phyloP scores from a whole-genome alignment of 1,140 invertebrate species.

The Caenorhabditis briggsae region DNA sequence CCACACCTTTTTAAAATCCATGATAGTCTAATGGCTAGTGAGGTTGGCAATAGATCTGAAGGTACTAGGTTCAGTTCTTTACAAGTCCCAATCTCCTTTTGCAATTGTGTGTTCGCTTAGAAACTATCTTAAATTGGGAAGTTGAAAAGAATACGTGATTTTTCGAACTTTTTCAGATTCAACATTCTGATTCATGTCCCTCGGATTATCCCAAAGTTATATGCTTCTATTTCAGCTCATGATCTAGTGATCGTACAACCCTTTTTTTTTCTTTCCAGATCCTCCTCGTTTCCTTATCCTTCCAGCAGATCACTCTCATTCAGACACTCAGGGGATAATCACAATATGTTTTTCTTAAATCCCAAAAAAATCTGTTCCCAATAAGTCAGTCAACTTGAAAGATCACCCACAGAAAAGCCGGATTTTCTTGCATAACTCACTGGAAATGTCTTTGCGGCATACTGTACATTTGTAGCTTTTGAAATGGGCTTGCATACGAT shows the following conservation, averaged over 20 bases:
- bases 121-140: no score
- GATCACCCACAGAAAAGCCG: background rate
- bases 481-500: slow-evolving; percentile 78
- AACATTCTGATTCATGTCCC: background rate
- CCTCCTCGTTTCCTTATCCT: background rate
- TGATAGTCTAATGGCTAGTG: no score
- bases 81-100: no score
- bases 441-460: slow-evolving; percentile 77
- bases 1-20: no score
- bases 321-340: background rate
- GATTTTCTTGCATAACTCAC: slow-evolving; percentile 69
- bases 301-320: background rate
- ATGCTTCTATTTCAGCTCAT: no score
- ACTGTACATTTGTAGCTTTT: slow-evolving; percentile 78
- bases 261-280: background rate
- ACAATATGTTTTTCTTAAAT: background rate
- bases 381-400: background rate
- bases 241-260: background rate
- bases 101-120: no score
- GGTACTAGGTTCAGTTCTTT: no score
- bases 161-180: background rate
- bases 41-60: no score
- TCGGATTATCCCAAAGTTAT: background rate
- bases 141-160: no score
- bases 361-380: background rate